Base-by-base conservation (phyloP, 2,113 vertebrate species). In the Pelecanoides urinatrix region DNA sequence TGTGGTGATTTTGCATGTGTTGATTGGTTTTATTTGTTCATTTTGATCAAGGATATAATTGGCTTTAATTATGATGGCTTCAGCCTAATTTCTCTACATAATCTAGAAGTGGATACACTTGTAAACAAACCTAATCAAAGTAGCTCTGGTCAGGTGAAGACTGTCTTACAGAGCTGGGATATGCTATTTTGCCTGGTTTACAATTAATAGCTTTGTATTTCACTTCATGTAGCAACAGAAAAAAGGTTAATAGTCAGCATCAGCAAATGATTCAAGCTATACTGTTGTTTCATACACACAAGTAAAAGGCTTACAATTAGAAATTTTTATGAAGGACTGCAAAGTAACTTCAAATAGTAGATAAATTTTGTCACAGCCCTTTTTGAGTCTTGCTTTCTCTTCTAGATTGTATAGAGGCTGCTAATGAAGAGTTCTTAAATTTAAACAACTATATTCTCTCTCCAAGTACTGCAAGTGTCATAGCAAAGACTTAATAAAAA, bases 381-480 rank as follows among this genome's bases (percentile, higher is more conserved):
- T 62, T 45, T 45, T 90, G 79, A 94, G 73, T 90, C 68, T 92
- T 94, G 49, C 66, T 94, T 78, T 92, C 85, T 96, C 79, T 83
- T 97, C 88, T 96, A 86, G 81, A 91, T 94, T 96, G 63, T 86
- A 73, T 83, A 92, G 89, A 98, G 75, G n/a, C 86, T 96, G 91
- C 71, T 96, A 65, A 81, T 70, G 50, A 92, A 88, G 68, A 55
- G 53, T 58, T 76, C 65, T 80, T 83, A 40, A 59, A 71, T 80
- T 80, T 42, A 80, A 85, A 68, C 42, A 55, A 27, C 32, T 77
- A 1, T 29, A 29, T 97, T 32, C 36, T 90, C 42, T 90, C 89
- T 87, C 90, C 29, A 56, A 93, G 8, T 93, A 79, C 58, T 95
- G 34, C 94, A 91, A 71, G 52, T 96, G 73, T 74, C 71, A 36